Base-by-base conservation (phyloP, 2,113 vertebrate genomes). In the Pitta sordida region DNA sequence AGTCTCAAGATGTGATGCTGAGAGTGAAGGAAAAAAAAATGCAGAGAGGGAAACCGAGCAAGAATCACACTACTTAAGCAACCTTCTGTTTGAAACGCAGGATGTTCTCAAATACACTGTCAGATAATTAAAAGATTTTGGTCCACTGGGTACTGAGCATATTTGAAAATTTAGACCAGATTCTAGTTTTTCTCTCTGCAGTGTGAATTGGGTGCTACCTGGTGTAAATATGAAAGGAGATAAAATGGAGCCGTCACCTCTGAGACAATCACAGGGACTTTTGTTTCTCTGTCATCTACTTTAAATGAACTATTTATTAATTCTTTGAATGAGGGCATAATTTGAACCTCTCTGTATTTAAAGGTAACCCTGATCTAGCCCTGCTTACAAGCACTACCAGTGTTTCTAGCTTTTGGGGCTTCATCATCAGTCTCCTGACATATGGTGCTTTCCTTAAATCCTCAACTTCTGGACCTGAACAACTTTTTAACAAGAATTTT, bases 91-190 rank as follows among this genome's bases (percentile, higher is more conserved):
- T 93, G 81, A 90, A 91, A 77, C 0, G 0, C 37, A 51, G 53
- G 29, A 20, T 73, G 29, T 85, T 85, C 70, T 82, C 21, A 87
- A 79, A 83, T 32, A 63, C 20, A 67, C 32, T 79, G 89, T 49
- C 27, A 93, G 74, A 95, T 85, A 90, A 93, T 89, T 64, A 89
- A 93, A 95, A 89, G 18, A 87, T 41, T 85, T 92, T 83, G 26
- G 78, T 92, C 82, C 75, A 76, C 51, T 70, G 78, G 59, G 55
- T 94, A 63, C 39, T 85, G 21, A 88, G 34, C 10, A 4, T 83
- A 65, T 91, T 79, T 93, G 62, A 92, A 93, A 96, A 90, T 92
- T 62, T 70, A 89, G 53, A 32, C 89, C 46, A 80, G 55, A 91
- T 24, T 77, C 30, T 62, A 74, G n/a, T 64, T 91, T 65, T 17